Conservation (phyloP, 2,888 invertebrate genomes). For the Branchipolynoe longqiensis region DNA sequence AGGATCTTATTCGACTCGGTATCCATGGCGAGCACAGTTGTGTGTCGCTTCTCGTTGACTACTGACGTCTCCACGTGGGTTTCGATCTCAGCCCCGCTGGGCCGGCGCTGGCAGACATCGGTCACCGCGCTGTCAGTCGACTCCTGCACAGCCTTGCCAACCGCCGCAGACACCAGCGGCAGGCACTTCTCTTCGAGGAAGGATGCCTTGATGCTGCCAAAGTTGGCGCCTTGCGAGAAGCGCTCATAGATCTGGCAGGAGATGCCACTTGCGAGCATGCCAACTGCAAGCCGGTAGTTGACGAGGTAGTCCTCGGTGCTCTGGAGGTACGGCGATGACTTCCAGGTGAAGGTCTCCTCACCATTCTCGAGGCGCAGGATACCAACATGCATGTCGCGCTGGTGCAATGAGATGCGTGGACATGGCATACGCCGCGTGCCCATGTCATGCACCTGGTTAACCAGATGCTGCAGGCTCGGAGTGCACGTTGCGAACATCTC, state of each 20-base stretch:
- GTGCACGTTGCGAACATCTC: slow-evolving; percentile 34
- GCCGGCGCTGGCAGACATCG: slow-evolving; percentile 5
- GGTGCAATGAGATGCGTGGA: neutral
- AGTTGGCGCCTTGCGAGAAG: slow-evolving; percentile 35
- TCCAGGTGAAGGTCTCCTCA: slow-evolving; percentile 45
- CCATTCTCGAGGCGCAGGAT: slow-evolving; percentile 32
- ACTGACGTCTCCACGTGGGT: slow-evolving; percentile 35
- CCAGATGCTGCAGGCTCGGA: slow-evolving; percentile 46
- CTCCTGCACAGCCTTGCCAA: slow-evolving; percentile 45
- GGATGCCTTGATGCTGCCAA: neutral
- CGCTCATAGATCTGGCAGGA: slow-evolving; percentile 24
- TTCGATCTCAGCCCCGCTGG: slow-evolving; percentile 29
- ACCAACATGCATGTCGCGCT: slow-evolving; percentile 36
- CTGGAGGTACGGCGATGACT: slow-evolving; percentile 38
- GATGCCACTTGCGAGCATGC: slow-evolving; percentile 33
- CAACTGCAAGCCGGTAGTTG: slow-evolving; percentile 44
- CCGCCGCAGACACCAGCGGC: slow-evolving; percentile 18
- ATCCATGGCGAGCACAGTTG: slow-evolving; percentile 42
- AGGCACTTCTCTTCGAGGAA: slow-evolving; percentile 36
- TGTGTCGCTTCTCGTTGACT: slow-evolving; percentile 32
- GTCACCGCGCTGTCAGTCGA: slow-evolving; percentile 32
- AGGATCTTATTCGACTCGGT: slow-evolving; percentile 43
- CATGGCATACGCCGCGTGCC: slow-evolving; percentile 34
- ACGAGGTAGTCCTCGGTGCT: slow-evolving; percentile 27
- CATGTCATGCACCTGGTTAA: slow-evolving; percentile 49